Evolutionary conservation across 2,888 invertebrate genomes (phyloP), one percentile per base, ranked within the genome.

Genomic region (Frankliniella fusca): DNA sequence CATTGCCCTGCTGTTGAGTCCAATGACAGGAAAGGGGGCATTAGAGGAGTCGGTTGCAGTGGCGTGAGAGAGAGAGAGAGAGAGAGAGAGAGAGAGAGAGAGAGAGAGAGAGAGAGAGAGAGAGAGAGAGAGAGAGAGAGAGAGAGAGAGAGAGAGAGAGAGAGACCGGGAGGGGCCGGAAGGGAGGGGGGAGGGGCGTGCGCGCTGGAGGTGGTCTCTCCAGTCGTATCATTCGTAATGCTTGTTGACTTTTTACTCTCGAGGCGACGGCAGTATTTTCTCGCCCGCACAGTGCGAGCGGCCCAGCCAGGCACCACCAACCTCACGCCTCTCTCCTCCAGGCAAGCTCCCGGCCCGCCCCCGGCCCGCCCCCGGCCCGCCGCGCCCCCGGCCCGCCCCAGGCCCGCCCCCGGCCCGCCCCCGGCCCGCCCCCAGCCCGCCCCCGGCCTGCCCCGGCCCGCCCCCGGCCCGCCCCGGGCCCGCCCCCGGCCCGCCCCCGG

Each of bases 251-350:
- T 76, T 76, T 76, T 27, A 23, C 27, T 27, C 70, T 76, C 23
- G 70, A 23, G 70, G 70, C 70, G 70, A 76, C 70, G 70, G 70
- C 70, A 76, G 70, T 76, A 76, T 76, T 76, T 76, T 76, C 70
- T 76, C 27, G 27, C 27, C 70, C 70, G 27, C 70, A 27, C 70
- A 10, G 23, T n/a, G 70, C 27, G n/a, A 70, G 11, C 70, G 70
- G 23, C 70, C 23, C 23, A 10, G 70, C 15, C n/a, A 1, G 54
- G 54, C 54, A 9, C 54, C 54, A 2, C 70, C 20, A 23, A 20
- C 11, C 70, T 70, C 70, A 61, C 61, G 18, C 61, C 61, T 61
- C 61, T 54, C 54, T 54, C 54, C 54, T 18, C 18, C 54, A 20
- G 3, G 38, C 61, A 5, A 11, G n/a, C 61, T 18, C 18, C 61